Evolutionary conservation across 2,888 invertebrate species (phyloP).

Genomic region (Dusona sp.): DNA sequence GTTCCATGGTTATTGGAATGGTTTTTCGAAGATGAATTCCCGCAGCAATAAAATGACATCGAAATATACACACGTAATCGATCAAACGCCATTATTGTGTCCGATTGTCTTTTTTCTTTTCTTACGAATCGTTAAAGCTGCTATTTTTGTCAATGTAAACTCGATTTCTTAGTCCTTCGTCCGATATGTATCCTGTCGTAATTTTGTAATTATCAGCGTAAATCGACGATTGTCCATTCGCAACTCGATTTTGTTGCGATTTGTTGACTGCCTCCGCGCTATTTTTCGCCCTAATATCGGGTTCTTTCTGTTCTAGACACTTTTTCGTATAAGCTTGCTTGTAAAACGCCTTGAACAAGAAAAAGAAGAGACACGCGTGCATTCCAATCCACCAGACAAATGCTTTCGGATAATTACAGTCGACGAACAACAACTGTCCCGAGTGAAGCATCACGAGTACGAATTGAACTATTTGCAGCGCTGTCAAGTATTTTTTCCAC

Average conservation of each 20-base stretch:
- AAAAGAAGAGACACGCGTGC: conserved; percentile 96
- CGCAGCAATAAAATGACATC: conserved; percentile 6
- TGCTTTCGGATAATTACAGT: conserved; percentile 95
- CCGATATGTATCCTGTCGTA: conserved; percentile 86
- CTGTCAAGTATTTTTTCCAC: conserved; percentile 98
- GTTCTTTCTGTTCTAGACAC: conserved; percentile 19
- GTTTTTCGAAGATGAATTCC: not conserved
- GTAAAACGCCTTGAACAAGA: conserved; percentile 97
- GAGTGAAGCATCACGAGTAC: conserved; percentile 95
- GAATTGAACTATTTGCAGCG: conserved; percentile 97
- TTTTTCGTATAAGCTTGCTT: conserved; percentile 74
- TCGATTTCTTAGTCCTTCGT: conserved; percentile 85
- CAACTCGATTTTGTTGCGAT: not conserved
- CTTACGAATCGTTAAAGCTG: conserved; percentile 40
- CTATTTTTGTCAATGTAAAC: conserved; percentile 84
- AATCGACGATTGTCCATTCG: conserved; percentile 78
- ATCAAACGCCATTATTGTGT: not conserved
- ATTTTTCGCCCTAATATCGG: conserved; percentile 34
- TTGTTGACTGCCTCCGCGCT: conserved; percentile 20
- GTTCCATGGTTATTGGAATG: not conserved
- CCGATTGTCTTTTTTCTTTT: not conserved
- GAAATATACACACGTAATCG: not conserved
- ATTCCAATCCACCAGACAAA: conserved; percentile 97
- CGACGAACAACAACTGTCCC: conserved; percentile 89
- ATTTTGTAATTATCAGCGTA: conserved; percentile 84